Evolutionary conservation across 2,888 invertebrate genomes (phyloP).

Genomic region (Eugnorisma glareosa): DNA sequence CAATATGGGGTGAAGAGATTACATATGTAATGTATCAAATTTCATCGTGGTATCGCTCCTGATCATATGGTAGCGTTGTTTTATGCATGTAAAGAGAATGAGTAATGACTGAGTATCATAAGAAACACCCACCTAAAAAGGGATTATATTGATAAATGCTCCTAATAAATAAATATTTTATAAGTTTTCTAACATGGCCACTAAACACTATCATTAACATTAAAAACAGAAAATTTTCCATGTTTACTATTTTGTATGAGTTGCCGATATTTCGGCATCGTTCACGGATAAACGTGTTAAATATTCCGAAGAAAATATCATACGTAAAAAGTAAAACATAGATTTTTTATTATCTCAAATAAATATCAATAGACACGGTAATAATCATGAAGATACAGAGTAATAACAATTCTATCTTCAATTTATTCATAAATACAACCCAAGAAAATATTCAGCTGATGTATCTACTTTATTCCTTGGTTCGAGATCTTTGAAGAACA

Average conservation of each 20-base stretch:
- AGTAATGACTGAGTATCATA: constrained; percentile 31
- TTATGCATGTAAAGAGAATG: constrained; percentile 22
- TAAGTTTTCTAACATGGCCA: not conserved
- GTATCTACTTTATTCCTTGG: constrained; percentile 24
- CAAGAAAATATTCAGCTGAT: constrained; percentile 26
- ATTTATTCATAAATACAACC: constrained; percentile 18
- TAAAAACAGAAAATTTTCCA: not conserved
- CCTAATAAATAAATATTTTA: not conserved
- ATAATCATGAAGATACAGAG: not conserved
- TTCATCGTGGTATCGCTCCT: constrained; percentile 38
- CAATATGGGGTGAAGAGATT: constrained; percentile 47
- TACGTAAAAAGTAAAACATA: not conserved
- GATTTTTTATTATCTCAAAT: not conserved
- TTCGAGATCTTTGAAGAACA: constrained; percentile 25
- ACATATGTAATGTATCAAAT: constrained; percentile 38
- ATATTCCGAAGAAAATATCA: not conserved
- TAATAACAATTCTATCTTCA: constrained; percentile 6
- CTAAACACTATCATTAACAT: too few species aligned
- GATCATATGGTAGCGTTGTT: constrained; percentile 36
- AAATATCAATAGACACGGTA: not conserved
- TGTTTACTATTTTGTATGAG: not conserved
- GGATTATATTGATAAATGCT: constrained; percentile 16
- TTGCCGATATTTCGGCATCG: not conserved
- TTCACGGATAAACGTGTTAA: not conserved
- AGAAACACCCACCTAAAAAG: not conserved